Evolutionary conservation across 2,113 vertebrate species (phyloP), one percentile per base, ranked within the genome.

Genomic region (Heteronetta atricapilla): DNA sequence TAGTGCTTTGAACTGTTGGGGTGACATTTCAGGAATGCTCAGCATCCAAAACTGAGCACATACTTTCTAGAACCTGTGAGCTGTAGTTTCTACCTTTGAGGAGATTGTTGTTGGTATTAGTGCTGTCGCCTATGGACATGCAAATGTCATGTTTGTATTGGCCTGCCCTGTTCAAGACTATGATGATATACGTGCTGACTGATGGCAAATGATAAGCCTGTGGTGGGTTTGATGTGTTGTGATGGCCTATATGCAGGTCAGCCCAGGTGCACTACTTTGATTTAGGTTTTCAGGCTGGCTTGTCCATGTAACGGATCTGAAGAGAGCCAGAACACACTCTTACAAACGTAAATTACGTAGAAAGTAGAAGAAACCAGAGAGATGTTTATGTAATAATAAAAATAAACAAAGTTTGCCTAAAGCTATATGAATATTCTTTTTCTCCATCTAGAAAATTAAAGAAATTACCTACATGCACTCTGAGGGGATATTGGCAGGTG

Each of bases 401-500:
- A 50, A 50, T 23, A 29, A 11, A 38, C 4, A 21, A 52, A 34
- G 8, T 53, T 67, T 53, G 10, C 34, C 75, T 19, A 11, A 9
- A 81, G 48, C 29, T 82, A 56, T 13, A 38, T 6, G 23, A 14
- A 19, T 21, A 33, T 63, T 48, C 5, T 33, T 16, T 89, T 33
- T 60, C 83, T 89, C 14, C 13, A 21, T 62, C 38, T 82, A 99
- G 99, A 99, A 99, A 99, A 99, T 99, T 63, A 99, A 99, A 89
- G 99, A 99, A 91, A 99, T 99, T 93, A 99, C 99, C 0, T 99
- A 99, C 95, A 99, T 99, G 99, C 99, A 99, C 91, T 99, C 99
- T 0, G 99, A 99, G 75, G 99, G 99, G 67, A 99, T 99, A 96
- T 92, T 99, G 94, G 99, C 99, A 0, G 99, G 99, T 21, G 99